Evolutionary conservation across 2,113 vertebrate genomes (phyloP).

Genomic region (Dipodomys ordii): DNA sequence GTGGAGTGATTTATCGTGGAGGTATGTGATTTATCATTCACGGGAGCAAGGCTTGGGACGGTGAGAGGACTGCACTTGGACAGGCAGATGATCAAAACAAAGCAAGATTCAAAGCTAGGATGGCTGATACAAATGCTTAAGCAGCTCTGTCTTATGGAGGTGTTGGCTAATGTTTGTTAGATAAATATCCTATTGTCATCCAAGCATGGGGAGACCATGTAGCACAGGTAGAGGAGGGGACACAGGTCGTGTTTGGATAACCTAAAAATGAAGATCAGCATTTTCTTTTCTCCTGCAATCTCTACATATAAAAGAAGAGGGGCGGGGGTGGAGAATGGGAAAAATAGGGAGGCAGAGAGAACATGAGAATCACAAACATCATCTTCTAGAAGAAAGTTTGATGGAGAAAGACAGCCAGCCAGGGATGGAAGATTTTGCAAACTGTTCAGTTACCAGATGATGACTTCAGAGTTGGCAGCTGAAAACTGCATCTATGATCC

Average conservation of each 20-base stretch:
- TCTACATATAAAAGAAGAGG: background rate
- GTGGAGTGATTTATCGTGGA: too few species aligned
- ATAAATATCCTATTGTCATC: background rate
- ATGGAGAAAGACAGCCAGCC: background rate
- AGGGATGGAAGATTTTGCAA: background rate
- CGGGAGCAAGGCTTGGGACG: background rate
- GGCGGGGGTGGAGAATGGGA: rapidly evolving
- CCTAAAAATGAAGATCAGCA: background rate
- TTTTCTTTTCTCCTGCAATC: background rate
- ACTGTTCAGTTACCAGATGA: background rate
- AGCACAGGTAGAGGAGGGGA: background rate
- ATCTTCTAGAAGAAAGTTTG: slow-evolving; percentile 1
- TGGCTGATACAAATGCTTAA: background rate
- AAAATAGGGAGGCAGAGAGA: background rate
- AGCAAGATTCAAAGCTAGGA: background rate
- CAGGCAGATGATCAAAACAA: background rate
- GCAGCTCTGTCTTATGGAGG: background rate
- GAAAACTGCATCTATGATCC: background rate
- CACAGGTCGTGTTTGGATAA: background rate
- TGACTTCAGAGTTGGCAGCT: slow-evolving; percentile 25
- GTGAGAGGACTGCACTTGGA: background rate
- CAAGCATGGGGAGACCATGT: background rate
- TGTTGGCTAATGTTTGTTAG: background rate
- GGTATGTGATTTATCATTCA: background rate
- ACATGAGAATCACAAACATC: background rate